Evolutionary conservation across 2,888 invertebrate species (phyloP).

Genomic region (Neoascia interrupta): DNA sequence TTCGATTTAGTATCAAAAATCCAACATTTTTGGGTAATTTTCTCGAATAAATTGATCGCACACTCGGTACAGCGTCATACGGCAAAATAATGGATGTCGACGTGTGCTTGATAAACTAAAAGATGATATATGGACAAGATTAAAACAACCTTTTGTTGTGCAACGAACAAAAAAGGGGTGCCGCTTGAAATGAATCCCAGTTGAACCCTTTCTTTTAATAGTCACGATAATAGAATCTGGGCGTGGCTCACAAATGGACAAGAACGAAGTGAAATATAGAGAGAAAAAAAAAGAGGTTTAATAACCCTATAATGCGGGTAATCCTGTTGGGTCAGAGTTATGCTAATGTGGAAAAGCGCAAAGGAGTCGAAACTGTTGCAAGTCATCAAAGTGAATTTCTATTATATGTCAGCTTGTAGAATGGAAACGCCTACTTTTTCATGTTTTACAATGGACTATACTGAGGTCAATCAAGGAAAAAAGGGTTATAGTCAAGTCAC

Average conservation of each 20-base stretch:
- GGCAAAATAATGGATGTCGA: slow-evolving; percentile 34
- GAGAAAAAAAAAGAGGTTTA: slow-evolving; percentile 24
- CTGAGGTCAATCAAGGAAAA: slow-evolving; percentile 45
- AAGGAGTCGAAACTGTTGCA: slow-evolving; percentile 55
- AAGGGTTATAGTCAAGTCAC: slow-evolving; percentile 48
- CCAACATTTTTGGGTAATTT: slow-evolving; percentile 7
- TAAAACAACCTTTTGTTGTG: slow-evolving; percentile 21
- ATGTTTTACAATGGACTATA: slow-evolving; percentile 18
- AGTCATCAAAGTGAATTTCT: slow-evolving; percentile 44
- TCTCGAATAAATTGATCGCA: slow-evolving; percentile 40
- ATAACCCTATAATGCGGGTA: slow-evolving; percentile 49
- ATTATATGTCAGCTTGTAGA: slow-evolving; percentile 23
- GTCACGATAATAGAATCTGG: slow-evolving; percentile 56
- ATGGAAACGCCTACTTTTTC: slow-evolving; percentile 61
- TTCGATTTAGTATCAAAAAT: slow-evolving; percentile 27
- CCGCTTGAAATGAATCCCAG: slow-evolving; percentile 28
- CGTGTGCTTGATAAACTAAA: slow-evolving; percentile 59
- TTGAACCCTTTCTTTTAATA: slow-evolving; percentile 63
- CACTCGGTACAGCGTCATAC: slow-evolving; percentile 6
- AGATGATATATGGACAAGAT: slow-evolving; percentile 60
- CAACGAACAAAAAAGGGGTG: slow-evolving; percentile 46
- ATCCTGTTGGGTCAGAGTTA: slow-evolving; percentile 63
- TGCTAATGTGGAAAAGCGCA: slow-evolving; percentile 65
- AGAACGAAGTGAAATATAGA: slow-evolving; percentile 39
- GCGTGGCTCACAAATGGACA: slow-evolving; percentile 68